phyloP scores from a whole-genome alignment of 2,113 vertebrate genomes.

The Leuciscus idus region DNA sequence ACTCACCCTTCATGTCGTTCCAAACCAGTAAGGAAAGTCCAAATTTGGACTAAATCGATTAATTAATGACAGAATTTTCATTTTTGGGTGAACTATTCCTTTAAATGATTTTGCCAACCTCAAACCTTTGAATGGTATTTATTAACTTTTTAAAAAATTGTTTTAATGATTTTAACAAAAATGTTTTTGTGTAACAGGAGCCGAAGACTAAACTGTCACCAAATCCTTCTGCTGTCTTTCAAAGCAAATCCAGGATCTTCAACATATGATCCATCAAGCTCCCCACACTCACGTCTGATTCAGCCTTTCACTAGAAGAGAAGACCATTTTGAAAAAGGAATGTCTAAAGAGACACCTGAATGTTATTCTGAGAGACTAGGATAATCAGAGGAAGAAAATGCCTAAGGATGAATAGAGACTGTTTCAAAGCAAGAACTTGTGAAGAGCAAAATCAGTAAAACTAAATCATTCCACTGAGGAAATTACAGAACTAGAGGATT shows the following conservation, averaged over 20 bases:
- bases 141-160: too few relatives aligned
- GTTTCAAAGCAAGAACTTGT: background rate
- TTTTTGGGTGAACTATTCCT: too few relatives aligned
- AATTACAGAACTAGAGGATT: background rate
- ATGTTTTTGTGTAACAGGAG: constrained; percentile 73
- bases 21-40: too few relatives aligned
- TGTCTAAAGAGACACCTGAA: constrained; percentile 11
- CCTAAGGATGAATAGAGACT: background rate
- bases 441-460: background rate
- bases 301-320: constrained; percentile 13
- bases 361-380: background rate
- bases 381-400: background rate
- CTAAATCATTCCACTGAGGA: constrained; percentile 45
- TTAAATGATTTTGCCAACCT: too few relatives aligned
- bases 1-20: too few relatives aligned
- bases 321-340: background rate
- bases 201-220: constrained; percentile 86
- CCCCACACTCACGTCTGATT: background rate
- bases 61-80: too few relatives aligned
- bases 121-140: too few relatives aligned
- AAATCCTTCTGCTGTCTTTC: constrained; percentile 93
- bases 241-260: constrained; percentile 85
- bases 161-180: background rate
- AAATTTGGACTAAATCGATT: too few relatives aligned
- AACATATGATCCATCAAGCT: constrained; percentile 77